Evolutionary conservation across 2,113 vertebrate species (phyloP), one percentile per base, ranked within the genome.

Genomic region (Carollia perspicillata): DNA sequence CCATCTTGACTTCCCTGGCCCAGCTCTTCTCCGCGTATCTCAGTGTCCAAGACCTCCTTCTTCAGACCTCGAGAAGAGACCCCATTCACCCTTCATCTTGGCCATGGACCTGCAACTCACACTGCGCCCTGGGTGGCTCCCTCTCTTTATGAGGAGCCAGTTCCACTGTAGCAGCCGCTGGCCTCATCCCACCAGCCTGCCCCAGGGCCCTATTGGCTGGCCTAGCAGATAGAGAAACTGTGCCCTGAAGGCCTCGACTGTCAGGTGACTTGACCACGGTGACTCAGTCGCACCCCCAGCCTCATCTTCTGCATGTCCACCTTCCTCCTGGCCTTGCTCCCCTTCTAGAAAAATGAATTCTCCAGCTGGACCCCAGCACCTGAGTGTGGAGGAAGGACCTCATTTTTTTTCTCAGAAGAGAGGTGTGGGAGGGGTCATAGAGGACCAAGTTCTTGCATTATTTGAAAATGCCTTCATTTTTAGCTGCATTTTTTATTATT

Each of bases 71-170:
- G 33, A 63, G 74, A 51, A 58, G 40, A 30, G 47, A 49, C 37
- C 35, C 51, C 60, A 94, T 95, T 97, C 79, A 97, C 97, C 77
- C 2, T 6, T 92, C 75, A 85, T 94, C 84, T 88, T 90, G 89
- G 33, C 40, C 51, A 23, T 71, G 84, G 37, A 2, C 42, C 42
- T 68, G 72, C 10, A 72, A 33, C 30, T 84, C 33, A 33, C 18
- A 22, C 58, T 11, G 89, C 69, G 33, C 3, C n/a, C 7, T 1
- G 20, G 35, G 26, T 11, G 22, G 30, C 33, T 87, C 17, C 37
- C 28, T 84, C 63, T 72, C n/a, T 74, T 95, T 88, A 95, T 58
- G 42, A 87, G 60, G 44, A 90, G 18, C 44, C 44, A 49, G 42
- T 40, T 65, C 55, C 87, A 86, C 75, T 49, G 23, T 63, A 58